Percentiles rank a stretch among this genome's conserved stretches.
Conservation (phyloP, 2,113 vertebrate species). For the Oreotrochilus melanogaster region DNA sequence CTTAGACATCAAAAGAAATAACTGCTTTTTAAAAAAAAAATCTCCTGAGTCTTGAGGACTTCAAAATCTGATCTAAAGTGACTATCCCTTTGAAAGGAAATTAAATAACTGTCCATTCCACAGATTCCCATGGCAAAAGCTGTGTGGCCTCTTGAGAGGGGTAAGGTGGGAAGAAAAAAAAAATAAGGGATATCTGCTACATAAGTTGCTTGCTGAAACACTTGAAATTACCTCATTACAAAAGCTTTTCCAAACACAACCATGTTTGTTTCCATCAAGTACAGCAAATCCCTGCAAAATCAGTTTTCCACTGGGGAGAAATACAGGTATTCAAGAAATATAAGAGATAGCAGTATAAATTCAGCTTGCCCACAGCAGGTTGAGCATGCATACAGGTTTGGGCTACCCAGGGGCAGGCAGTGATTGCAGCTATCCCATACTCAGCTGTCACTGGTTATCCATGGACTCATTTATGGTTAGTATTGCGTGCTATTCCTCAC, state of each 20-base stretch:
- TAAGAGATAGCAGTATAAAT: not conserved
- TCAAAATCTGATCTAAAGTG: not conserved
- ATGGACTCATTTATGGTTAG: not conserved
- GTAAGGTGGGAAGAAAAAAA: not conserved
- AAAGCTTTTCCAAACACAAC: not conserved
- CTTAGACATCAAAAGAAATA: not conserved
- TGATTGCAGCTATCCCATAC: fast-evolving
- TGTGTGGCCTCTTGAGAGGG: not conserved
- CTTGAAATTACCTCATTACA: not conserved
- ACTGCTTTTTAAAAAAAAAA: not conserved
- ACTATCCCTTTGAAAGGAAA: not conserved
- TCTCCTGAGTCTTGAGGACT: not conserved
- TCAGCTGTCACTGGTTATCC: not conserved
- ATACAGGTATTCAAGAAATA: not conserved
- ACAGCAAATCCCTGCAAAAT: not conserved
- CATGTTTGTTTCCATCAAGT: not conserved
- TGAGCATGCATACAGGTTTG: not conserved
- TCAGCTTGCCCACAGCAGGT: not conserved
- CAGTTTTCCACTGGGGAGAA: not conserved
- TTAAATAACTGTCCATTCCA: not conserved
- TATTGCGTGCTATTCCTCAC: fast-evolving
- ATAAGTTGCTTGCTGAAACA: not conserved
- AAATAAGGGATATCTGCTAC: not conserved
- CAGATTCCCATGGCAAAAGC: not conserved
- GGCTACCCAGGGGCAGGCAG: not conserved